Percentiles rank a stretch among this genome's conserved stretches.
These are phyloP conservation scores for Lampris megalopsis DNA, from an alignment of 2,113 vertebrate genomes.

Conservation along the genomic window DNA sequence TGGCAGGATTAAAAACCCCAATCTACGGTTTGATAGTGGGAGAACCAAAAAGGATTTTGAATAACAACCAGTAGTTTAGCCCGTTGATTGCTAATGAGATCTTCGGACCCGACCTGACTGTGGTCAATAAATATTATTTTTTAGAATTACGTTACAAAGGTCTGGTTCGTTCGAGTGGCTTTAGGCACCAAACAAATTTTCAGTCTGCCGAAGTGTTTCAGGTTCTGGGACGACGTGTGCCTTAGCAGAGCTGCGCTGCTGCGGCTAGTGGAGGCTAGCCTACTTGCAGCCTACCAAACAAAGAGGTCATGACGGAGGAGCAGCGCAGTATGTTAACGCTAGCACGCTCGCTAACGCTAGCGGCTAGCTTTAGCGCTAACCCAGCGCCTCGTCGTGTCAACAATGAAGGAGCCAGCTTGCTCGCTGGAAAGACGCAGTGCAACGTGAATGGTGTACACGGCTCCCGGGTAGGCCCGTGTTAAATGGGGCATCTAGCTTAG, in stretches of 20 bases:
- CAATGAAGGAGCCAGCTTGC: neutral
- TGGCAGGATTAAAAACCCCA: too few species aligned
- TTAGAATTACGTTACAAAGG: too few species aligned
- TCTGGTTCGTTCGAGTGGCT: too few species aligned
- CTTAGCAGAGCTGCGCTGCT: neutral
- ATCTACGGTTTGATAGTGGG: too few species aligned
- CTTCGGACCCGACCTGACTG: too few species aligned
- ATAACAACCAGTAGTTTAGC: too few species aligned
- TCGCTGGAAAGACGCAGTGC: neutral
- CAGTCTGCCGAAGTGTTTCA: neutral
- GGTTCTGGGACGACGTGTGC: neutral
- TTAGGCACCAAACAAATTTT: too few species aligned
- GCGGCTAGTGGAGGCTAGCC: slow-evolving; percentile 5
- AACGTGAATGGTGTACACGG: neutral
- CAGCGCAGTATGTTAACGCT: slow-evolving; percentile 6
- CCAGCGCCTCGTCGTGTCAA: slow-evolving; percentile 13
- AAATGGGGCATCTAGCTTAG: neutral
- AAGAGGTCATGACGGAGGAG: slow-evolving; percentile 64
- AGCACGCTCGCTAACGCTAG: slow-evolving; percentile 48
- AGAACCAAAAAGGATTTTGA: too few species aligned
- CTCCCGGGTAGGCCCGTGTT: fast-evolving
- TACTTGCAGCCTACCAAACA: slow-evolving; percentile 74
- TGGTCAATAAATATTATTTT: too few species aligned
- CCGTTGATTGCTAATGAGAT: too few species aligned
- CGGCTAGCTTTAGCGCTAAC: slow-evolving; percentile 11